Percentiles rank a stretch among this genome's conserved stretches.
phyloP scores from a whole-genome alignment of 2,797 vertebrate species.

The Discoglossus pictus region DNA sequence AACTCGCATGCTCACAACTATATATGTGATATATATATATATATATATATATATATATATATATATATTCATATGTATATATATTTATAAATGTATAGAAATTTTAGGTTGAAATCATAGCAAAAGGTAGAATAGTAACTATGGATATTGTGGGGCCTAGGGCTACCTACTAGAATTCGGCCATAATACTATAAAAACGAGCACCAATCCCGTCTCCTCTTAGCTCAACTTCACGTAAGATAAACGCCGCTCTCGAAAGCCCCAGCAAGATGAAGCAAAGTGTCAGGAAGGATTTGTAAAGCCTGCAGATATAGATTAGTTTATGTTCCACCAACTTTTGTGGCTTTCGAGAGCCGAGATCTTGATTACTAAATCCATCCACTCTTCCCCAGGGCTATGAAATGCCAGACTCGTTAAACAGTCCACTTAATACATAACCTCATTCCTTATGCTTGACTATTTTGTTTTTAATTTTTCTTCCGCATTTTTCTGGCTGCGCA shows the following conservation, averaged over 20 bases:
- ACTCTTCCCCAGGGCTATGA: constrained; percentile 80
- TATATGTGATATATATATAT: too few relatives aligned
- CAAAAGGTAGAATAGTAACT: too few relatives aligned
- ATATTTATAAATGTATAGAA: too few relatives aligned
- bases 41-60: too few relatives aligned
- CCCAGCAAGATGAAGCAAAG: constrained; percentile 78
- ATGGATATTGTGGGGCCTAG: too few relatives aligned
- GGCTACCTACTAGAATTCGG: too few relatives aligned
- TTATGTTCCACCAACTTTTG: constrained; percentile 85
- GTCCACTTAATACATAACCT: constrained; percentile 95
- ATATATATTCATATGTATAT: too few relatives aligned
- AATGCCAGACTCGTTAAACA: constrained; percentile 93
- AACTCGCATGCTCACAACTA: too few relatives aligned
- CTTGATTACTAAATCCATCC: constrained; percentile 87
- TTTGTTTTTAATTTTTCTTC: constrained; percentile 85
- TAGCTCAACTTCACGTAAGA: constrained; percentile 61
- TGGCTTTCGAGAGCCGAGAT: constrained; percentile 79
- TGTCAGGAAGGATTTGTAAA: constrained; percentile 91
- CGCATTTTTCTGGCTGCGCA: constrained; percentile 85
- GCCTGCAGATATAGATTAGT: constrained; percentile 90
- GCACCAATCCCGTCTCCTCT: not conserved
- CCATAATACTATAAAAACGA: too few relatives aligned
- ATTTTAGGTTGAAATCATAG: too few relatives aligned
- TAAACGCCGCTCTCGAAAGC: too few relatives aligned
- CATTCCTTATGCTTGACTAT: constrained; percentile 89